Evolutionary conservation across 2,888 invertebrate genomes (phyloP).

Genomic region (Litoditis marina): DNA sequence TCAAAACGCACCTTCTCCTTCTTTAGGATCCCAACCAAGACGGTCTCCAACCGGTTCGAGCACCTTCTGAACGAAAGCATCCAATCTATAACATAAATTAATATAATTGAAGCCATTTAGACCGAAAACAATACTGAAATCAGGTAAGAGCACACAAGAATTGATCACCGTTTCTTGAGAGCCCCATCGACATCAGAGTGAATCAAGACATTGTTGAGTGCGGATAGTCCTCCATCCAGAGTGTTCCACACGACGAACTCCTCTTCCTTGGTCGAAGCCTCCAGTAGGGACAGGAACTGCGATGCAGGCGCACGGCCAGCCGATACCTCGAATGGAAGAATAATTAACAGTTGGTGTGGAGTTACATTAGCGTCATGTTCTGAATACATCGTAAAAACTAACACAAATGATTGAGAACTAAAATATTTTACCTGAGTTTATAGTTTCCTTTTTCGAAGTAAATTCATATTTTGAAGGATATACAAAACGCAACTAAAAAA

Average conservation of each 20-base stretch:
- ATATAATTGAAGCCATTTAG: no score
- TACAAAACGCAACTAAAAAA: no score
- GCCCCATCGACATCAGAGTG: constrained; percentile 21
- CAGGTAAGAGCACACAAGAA: background rate
- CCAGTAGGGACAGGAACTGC: constrained; percentile 77
- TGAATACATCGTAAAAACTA: background rate
- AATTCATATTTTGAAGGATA: no score
- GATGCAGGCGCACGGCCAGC: constrained; percentile 80
- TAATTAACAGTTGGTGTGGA: background rate
- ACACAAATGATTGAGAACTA: no score
- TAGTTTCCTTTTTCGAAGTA: no score
- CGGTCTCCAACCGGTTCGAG: constrained; percentile 44
- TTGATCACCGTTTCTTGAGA: constrained; percentile 19
- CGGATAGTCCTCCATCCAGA: constrained; percentile 29
- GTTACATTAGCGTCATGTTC: background rate
- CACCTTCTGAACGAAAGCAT: constrained; percentile 43
- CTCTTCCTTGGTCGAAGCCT: constrained; percentile 77
- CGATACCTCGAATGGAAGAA: constrained; percentile 63
- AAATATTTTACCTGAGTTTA: no score
- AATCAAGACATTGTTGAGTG: constrained; percentile 30
- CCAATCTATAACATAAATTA: constrained; percentile 23
- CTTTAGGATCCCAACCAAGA: constrained; percentile 48
- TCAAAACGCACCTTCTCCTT: constrained; percentile 38
- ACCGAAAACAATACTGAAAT: no score
- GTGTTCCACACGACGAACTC: constrained; percentile 88